phyloP scores from a whole-genome alignment of 2,888 invertebrate species.

The Ypsolopha scabrella region DNA sequence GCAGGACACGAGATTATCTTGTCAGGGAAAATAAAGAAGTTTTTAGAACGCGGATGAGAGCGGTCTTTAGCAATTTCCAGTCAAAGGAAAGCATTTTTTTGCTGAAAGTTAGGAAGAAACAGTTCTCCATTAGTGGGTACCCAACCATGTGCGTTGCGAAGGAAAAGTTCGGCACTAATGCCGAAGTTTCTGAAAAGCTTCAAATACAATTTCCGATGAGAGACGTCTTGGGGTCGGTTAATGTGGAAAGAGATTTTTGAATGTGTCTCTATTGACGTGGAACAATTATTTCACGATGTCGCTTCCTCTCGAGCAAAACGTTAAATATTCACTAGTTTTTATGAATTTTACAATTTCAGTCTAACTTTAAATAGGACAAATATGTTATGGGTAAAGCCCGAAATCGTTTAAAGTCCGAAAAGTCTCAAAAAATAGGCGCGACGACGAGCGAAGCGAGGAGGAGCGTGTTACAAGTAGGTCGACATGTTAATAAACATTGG shows the following conservation, averaged over 20 bases:
- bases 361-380: too few species aligned
- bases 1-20: constrained; percentile 19
- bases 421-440: too few species aligned
- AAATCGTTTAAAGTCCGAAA: too few species aligned
- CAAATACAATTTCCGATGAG: constrained; percentile 41
- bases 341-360: too few species aligned
- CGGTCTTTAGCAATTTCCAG: constrained; percentile 38
- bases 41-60: constrained; percentile 30
- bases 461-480: too few species aligned
- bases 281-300: too few species aligned
- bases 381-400: too few species aligned
- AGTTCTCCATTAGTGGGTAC: constrained; percentile 53
- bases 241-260: neutral
- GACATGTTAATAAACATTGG: too few species aligned
- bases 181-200: constrained; percentile 48
- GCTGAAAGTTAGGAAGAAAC: constrained; percentile 27
- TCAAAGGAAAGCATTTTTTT: constrained; percentile 26
- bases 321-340: too few species aligned
- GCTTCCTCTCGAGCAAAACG: too few species aligned
- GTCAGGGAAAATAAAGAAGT: constrained; percentile 22
- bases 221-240: neutral
- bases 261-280: neutral
- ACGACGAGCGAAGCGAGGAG: too few species aligned
- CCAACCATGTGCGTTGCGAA: constrained; percentile 50
- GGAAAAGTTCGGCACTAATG: constrained; percentile 50